Evolutionary conservation across 2,888 invertebrate species (phyloP).

Genomic region (Dryococelus australis): DNA sequence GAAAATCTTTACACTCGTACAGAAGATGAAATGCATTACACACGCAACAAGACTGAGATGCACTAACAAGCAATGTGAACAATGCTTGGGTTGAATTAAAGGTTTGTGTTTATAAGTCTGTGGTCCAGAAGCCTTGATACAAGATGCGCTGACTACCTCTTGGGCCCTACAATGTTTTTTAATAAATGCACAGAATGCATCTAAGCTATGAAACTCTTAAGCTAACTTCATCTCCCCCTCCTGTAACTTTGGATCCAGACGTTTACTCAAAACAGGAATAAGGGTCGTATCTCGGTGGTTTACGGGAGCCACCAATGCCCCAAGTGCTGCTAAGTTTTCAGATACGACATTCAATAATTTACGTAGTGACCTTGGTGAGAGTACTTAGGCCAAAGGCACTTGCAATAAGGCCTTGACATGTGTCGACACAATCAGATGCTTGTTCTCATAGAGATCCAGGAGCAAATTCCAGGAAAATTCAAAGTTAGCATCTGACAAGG

Average conservation of each 20-base stretch:
- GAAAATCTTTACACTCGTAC: neutral
- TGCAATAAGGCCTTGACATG: neutral
- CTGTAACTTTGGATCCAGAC: neutral
- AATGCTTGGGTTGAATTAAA: neutral
- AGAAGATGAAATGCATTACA: no score
- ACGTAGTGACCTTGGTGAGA: neutral
- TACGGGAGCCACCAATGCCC: neutral
- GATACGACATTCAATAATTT: neutral
- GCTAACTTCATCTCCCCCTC: neutral
- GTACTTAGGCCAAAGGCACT: neutral
- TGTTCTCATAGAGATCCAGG: neutral
- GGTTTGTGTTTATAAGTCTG: neutral
- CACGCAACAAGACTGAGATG: neutral
- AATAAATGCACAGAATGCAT: neutral
- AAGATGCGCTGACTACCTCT: neutral
- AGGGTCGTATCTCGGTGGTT: neutral
- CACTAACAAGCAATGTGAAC: neutral
- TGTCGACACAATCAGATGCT: neutral
- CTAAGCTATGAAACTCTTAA: neutral
- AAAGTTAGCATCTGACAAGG: neutral
- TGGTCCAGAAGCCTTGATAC: no score
- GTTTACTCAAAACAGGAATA: neutral
- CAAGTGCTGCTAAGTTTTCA: no score
- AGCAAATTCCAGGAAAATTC: neutral
- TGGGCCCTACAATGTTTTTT: neutral